phyloP scores from a whole-genome alignment of 53 echinoderm and acorn worm genomes.

The Astropecten irregularis region DNA sequence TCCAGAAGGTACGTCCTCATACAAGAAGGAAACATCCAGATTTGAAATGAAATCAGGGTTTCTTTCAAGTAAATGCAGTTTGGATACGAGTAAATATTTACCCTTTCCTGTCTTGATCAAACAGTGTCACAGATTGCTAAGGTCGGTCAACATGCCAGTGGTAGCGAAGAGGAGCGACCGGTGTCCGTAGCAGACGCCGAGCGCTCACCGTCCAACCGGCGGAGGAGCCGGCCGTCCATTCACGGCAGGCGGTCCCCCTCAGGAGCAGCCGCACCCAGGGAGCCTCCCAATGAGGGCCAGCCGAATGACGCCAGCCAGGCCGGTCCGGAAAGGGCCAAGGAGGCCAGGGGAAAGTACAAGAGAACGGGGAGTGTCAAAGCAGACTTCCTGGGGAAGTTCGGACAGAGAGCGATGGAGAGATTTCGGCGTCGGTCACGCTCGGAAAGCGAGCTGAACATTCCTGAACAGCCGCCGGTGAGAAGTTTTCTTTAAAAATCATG shows the following conservation, averaged over 20 bases:
- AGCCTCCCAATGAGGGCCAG: conserved; percentile 26
- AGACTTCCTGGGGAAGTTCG: conserved; percentile 41
- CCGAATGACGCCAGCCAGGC: not conserved
- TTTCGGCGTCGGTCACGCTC: conserved; percentile 36
- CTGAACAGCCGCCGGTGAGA: conserved; percentile 43
- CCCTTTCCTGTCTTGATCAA: too few relatives aligned
- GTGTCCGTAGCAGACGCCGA: conserved; percentile 39
- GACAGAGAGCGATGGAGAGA: conserved; percentile 31
- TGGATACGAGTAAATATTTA: too few relatives aligned
- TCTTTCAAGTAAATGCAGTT: too few relatives aligned
- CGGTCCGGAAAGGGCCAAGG: conserved; percentile 12
- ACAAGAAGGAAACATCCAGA: not conserved
- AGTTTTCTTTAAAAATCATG: not conserved
- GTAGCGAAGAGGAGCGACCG: conserved; percentile 40
- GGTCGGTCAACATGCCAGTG: conserved; percentile 31
- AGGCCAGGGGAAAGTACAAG: conserved; percentile 47
- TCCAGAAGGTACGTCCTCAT: conserved; percentile 44
- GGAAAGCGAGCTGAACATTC: conserved; percentile 46
- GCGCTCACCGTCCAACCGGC: conserved; percentile 43
- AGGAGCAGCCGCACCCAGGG: not conserved
- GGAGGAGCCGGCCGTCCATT: conserved; percentile 45
- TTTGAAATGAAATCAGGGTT: not conserved
- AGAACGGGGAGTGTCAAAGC: conserved; percentile 45
- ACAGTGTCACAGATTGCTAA: conserved; percentile 32
- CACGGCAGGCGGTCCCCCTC: conserved; percentile 53